Percentiles rank a stretch among this genome's conserved stretches.
These are phyloP conservation scores for Ochotona princeps DNA, from an alignment of 2,113 vertebrate genomes.

Conservation along the genomic window DNA sequence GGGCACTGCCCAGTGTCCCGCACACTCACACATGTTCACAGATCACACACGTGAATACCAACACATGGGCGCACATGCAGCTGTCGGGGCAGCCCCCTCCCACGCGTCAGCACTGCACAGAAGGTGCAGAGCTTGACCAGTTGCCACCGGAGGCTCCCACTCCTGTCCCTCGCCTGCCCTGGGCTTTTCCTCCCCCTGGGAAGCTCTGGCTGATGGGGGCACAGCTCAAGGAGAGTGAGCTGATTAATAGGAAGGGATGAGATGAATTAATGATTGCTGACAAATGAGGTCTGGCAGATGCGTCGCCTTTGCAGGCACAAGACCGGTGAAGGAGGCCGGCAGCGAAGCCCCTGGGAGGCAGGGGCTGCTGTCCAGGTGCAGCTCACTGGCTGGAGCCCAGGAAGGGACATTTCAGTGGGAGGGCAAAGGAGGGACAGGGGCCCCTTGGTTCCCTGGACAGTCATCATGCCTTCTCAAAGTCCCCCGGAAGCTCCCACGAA, in stretches of 20 bases:
- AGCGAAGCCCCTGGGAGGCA: neutral
- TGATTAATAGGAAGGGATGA: conserved; percentile 6
- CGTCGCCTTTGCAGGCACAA: neutral
- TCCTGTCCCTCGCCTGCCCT: too few relatives aligned
- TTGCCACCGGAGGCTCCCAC: neutral
- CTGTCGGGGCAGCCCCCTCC: neutral
- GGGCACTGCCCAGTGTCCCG: too few relatives aligned
- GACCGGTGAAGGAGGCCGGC: too few relatives aligned
- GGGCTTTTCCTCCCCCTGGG: neutral
- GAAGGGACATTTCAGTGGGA: neutral
- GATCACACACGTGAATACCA: too few relatives aligned
- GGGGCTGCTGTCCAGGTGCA: too few relatives aligned
- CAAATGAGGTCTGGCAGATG: neutral
- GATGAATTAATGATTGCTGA: neutral
- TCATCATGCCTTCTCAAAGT: too few relatives aligned
- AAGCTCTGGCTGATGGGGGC: neutral
- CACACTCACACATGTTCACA: too few relatives aligned
- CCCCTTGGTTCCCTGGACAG: too few relatives aligned
- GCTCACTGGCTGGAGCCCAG: neutral
- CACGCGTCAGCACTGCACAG: too few relatives aligned
- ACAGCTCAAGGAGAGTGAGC: neutral
- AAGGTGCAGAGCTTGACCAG: neutral
- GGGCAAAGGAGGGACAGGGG: too few relatives aligned
- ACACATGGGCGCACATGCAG: neutral
- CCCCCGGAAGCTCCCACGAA: too few relatives aligned